Base-by-base conservation (phyloP, 2,888 invertebrate genomes). In the Agrypnus murinus region DNA sequence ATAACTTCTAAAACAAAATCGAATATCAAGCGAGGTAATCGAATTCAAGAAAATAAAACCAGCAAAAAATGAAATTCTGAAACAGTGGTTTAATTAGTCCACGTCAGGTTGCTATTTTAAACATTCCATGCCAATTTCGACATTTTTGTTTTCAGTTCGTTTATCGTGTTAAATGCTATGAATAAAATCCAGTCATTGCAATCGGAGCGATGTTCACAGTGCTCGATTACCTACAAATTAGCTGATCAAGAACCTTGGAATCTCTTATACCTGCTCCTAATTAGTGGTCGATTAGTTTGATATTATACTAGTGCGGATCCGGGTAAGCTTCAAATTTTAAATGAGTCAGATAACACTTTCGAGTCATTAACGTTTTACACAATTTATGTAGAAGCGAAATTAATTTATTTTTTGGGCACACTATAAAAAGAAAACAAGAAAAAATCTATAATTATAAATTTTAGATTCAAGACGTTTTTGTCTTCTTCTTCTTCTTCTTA, bases 211-310 rank as follows among this genome's bases (percentile, higher is more conserved):
- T 74, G 66, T 59, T 48, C 62, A 55, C 62, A 55, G 34, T 62
- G 60, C 71, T 77, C 76, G 80, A 81, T 81, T 81, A 81, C 79
- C 78, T 80, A 80, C 81, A 79, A 83, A 83, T 82, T 83, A 82
- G 82, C 80, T 80, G 82, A 82, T 82, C 80, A 81, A 79, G 76
- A 75, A 74, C 79, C 77, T 79, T 71, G 80, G 83, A 83, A 83
- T 83, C 81, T 83, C 81, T 81, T 82, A 60, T 72, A 82, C 82
- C 82, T 83, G 81, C 72, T 75, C 76, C 82, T 82, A 83, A 83
- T 83, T 83, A 83, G 82, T 77, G 80, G 79, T 77, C 81, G 81
- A 83, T 83, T 83, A 83, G 82, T 82, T 25, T 72, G 79, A 80
- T 81, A 80, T 81, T 82, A 79, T 25, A 25, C 25, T 25, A 25